Percentiles rank a stretch among this genome's conserved stretches.
phyloP scores from a whole-genome alignment of 2,797 vertebrate genomes.

The Myripristis murdjan region DNA sequence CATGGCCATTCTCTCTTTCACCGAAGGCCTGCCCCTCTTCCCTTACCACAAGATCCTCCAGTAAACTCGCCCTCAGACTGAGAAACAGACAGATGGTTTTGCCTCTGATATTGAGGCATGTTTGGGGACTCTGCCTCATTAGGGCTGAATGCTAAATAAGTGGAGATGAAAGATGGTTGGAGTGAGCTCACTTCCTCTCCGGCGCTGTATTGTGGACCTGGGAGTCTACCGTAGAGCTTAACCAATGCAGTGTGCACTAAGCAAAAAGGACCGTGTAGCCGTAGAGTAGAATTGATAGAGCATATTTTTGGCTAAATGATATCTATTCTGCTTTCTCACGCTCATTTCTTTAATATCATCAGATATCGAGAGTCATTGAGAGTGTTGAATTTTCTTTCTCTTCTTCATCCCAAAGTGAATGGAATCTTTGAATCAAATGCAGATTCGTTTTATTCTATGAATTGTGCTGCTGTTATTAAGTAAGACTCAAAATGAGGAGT shows the following conservation, averaged over 20 bases:
- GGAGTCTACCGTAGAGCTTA: conserved; percentile 47
- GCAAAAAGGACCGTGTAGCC: conserved; percentile 9
- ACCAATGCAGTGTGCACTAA: conserved; percentile 30
- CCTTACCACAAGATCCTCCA: conserved; percentile 96
- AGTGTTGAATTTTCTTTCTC: no score
- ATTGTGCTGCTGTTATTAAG: conserved; percentile 25
- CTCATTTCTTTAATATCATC: conserved; percentile 52
- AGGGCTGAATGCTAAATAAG: conserved; percentile 35
- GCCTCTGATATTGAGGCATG: conserved; percentile 29
- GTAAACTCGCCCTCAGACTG: conserved; percentile 70
- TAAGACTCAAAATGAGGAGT: conserved; percentile 2
- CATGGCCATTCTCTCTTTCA: conserved; percentile 92
- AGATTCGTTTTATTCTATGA: conserved; percentile 34
- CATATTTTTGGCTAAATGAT: conserved; percentile 51
- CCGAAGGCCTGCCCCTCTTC: conserved; percentile 89
- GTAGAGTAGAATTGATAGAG: conserved; percentile 35
- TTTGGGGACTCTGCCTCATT: conserved; percentile 48
- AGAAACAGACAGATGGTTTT: conserved; percentile 24
- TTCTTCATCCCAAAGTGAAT: conserved; percentile 10
- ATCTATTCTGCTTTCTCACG: conserved; percentile 46
- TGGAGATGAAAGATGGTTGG: conserved; percentile 48
- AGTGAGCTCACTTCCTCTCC: conserved; percentile 23
- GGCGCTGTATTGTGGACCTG: conserved; percentile 31
- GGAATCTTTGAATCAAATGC: conserved; percentile 44
- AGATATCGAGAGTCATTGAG: conserved; percentile 13